These are phyloP conservation scores for Aspidapion aeneum DNA, from an alignment of 2,888 invertebrate genomes.

Conservation along the genomic window DNA sequence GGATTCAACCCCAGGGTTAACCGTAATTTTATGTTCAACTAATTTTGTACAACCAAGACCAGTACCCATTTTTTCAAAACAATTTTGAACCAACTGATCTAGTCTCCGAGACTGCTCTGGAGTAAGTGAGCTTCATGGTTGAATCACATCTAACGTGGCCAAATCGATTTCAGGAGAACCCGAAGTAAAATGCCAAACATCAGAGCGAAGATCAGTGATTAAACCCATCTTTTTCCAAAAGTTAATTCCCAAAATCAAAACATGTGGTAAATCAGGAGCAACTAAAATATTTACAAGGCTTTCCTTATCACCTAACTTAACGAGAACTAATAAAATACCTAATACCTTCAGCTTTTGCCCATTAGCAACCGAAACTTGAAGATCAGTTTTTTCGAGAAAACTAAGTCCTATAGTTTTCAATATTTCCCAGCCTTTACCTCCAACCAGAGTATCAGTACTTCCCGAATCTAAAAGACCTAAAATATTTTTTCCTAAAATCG, in stretches of 20 bases:
- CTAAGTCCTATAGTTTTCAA: neutral
- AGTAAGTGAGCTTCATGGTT: too few relatives aligned
- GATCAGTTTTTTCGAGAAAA: neutral
- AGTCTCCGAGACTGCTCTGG: neutral
- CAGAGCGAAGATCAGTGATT: slow-evolving; percentile 3
- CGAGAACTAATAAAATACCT: slow-evolving; percentile 5
- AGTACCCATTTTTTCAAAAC: neutral
- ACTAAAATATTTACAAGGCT: slow-evolving; percentile 5
- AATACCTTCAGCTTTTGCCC: slow-evolving; percentile 2
- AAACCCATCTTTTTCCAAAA: slow-evolving; percentile 12
- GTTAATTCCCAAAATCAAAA: slow-evolving; percentile 8
- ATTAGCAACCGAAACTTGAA: neutral
- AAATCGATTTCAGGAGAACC: too few relatives aligned
- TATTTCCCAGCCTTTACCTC: slow-evolving; percentile 5
- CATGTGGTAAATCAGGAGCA: slow-evolving; percentile 6
- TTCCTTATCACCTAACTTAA: slow-evolving; percentile 2
- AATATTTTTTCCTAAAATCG: too few relatives aligned
- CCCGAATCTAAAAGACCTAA: slow-evolving; percentile 6
- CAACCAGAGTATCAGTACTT: slow-evolving; percentile 5
- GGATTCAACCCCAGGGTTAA: neutral
- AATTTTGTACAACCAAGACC: neutral
- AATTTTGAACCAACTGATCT: neutral
- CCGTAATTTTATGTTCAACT: neutral
- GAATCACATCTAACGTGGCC: too few relatives aligned
- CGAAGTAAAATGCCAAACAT: too few relatives aligned